A percentile compares a stretch with the other conserved stretches of the same genome.
Evolutionary conservation across 2,888 invertebrate genomes (phyloP).

Genomic region (Chaitophorus viminalis): DNA sequence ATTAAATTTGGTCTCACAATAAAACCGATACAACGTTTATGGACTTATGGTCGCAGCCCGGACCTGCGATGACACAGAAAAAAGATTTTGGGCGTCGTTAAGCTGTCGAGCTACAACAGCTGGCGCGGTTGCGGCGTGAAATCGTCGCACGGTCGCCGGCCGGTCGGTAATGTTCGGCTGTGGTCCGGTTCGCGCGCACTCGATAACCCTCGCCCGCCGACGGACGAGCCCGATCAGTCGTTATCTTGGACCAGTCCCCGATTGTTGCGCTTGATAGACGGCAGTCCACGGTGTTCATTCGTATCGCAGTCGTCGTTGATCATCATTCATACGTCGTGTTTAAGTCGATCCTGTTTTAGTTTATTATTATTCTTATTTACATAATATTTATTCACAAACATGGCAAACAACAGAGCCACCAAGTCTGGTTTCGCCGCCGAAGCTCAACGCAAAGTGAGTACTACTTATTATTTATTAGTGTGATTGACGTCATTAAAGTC

Average conservation of each 20-base stretch:
- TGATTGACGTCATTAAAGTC: background rate
- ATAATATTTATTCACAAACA: constrained; percentile 66
- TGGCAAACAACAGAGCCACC: constrained; percentile 85
- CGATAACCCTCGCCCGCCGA: constrained; percentile 24
- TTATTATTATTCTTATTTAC: background rate
- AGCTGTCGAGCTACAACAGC: too few relatives aligned
- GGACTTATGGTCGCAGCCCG: too few relatives aligned
- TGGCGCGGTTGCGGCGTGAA: too few relatives aligned
- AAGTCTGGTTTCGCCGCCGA: constrained; percentile 96
- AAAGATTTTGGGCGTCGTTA: too few relatives aligned
- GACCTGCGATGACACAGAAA: too few relatives aligned
- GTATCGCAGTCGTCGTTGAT: background rate
- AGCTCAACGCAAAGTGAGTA: constrained; percentile 90
- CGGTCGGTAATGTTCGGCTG: constrained; percentile 52
- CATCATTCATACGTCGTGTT: background rate
- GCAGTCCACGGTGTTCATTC: background rate
- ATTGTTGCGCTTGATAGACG: background rate
- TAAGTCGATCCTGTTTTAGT: background rate
- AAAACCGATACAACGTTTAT: too few relatives aligned
- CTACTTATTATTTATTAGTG: background rate
- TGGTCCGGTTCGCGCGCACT: constrained; percentile 51
- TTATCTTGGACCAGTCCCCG: constrained; percentile 24
- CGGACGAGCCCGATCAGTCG: constrained; percentile 31
- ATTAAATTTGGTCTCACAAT: too few relatives aligned
- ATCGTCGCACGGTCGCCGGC: background rate